These are phyloP conservation scores for Automeris io DNA, from an alignment of 2,888 invertebrate genomes.

Conservation along the genomic window DNA sequence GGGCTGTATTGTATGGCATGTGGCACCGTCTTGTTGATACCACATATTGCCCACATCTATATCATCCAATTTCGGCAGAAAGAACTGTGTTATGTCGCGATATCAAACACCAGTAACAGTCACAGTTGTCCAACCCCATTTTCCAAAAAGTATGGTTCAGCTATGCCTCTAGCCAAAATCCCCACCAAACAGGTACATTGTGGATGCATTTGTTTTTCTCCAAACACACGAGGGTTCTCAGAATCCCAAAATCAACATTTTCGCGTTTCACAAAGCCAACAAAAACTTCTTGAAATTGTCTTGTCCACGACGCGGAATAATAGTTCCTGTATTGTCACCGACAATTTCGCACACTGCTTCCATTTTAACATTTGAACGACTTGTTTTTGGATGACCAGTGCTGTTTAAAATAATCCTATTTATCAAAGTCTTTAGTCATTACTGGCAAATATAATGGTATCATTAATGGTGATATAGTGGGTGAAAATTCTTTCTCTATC, in stretches of 20 bases:
- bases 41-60: slow-evolving; percentile 6
- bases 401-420: no score
- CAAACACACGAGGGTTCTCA: not conserved
- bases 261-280: slow-evolving; percentile 4
- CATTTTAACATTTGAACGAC: no score
- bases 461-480: no score
- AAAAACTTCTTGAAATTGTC: no score
- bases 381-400: no score
- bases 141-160: slow-evolving; percentile 10
- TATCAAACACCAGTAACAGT: slow-evolving; percentile 18
- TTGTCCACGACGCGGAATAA: no score
- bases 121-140: slow-evolving; percentile 10
- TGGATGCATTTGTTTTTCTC: slow-evolving; percentile 11
- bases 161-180: slow-evolving; percentile 7
- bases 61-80: slow-evolving; percentile 11
- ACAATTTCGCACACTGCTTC: no score
- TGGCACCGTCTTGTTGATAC: slow-evolving; percentile 12
- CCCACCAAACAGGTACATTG: slow-evolving; percentile 13
- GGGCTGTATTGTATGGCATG: slow-evolving; percentile 13
- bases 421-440: no score
- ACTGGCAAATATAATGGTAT: no score
- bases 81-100: slow-evolving; percentile 13
- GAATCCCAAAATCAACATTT: slow-evolving; percentile 7
- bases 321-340: no score
- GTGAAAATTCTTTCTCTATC: no score